A percentile compares a stretch with the other conserved stretches of the same genome.
Conservation (phyloP, 2,888 invertebrate species). For the Agonopterix arenella region DNA sequence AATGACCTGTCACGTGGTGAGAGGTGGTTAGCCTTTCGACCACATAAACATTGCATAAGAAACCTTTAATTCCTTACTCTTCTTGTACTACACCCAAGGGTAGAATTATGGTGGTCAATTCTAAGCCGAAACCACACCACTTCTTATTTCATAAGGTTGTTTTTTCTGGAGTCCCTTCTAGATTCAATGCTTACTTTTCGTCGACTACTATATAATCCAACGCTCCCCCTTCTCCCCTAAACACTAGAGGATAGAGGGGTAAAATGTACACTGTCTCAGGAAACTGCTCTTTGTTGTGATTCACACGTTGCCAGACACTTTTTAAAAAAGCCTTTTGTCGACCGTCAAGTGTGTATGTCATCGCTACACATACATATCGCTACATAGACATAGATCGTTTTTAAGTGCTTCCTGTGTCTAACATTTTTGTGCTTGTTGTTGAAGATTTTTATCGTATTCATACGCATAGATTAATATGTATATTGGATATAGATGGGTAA, state of each 20-base stretch:
- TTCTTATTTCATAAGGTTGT: too few species aligned
- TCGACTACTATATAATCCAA: conserved; percentile 7
- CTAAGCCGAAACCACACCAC: too few species aligned
- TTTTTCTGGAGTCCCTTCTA: too few species aligned
- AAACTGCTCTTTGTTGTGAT: conserved; percentile 48
- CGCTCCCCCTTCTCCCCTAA: conserved; percentile 11
- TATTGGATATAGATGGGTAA: too few species aligned
- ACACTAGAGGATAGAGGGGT: neutral
- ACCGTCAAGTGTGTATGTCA: conserved; percentile 51
- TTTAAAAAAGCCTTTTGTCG: conserved; percentile 57
- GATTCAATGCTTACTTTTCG: neutral
- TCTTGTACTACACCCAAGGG: too few species aligned
- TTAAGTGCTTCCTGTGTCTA: conserved; percentile 8
- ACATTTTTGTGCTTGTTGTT: neutral
- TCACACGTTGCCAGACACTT: conserved; percentile 62
- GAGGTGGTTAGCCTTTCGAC: too few species aligned
- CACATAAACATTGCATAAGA: too few species aligned
- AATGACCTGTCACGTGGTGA: too few species aligned
- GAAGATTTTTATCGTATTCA: neutral
- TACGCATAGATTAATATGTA: too few species aligned
- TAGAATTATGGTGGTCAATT: too few species aligned
- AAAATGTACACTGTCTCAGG: conserved; percentile 17
- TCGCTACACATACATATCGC: conserved; percentile 12
- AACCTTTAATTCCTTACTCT: too few species aligned
- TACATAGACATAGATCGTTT: conserved; percentile 5